Base-by-base conservation (phyloP, 2,888 invertebrate species). In the Chrysopilus asiliformis region DNA sequence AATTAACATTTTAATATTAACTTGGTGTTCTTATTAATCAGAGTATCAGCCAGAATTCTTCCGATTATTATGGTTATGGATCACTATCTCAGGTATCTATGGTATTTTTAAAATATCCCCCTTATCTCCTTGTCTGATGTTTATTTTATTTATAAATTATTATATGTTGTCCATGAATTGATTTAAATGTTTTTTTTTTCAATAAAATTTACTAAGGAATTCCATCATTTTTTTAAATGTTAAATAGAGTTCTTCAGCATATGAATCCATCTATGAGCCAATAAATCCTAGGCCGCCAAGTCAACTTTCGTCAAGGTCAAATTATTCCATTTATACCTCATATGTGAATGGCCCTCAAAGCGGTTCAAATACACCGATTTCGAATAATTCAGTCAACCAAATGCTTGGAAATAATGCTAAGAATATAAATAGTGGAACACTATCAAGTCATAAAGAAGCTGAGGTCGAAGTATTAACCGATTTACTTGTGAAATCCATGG, bases 261-360 rank as follows among this genome's bases (percentile, higher is more conserved):
- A 89, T 62, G 89, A 89, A 59, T 86, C 87, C 16, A 78, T 89
- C 47, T 89, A 89, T 60, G 89, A 89, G 52, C 89, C 89, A n/a
- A 87, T 89, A 45, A 85, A 83, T 63, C 82, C 83, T n/a, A 71
- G 79, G 22, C 78, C 82, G 34, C 73, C 79, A 8, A 79, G 75
- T 49, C 74, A 79, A 47, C 63, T 78, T 56, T 77, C 79, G 1
- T 67, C 71, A 4, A 64, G 71, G 26, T 72, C 76, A 15, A 78
- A 76, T 51, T 79, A 76, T 53, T 74, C 77, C 3, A 60, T 75
- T 46, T 79, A 79, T 48, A 73, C 74, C 7, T 72, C 78, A 2
- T 78, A 77, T 49, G 71, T 61, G 1, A 66, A 66, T 47, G 64
- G 64, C 3, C 56, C 58, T 27, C 64, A 62, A 26, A 37, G 38